These are phyloP conservation scores for Malurus cyaneus DNA, from an alignment of 2,113 vertebrate genomes.

Conservation along the genomic window DNA sequence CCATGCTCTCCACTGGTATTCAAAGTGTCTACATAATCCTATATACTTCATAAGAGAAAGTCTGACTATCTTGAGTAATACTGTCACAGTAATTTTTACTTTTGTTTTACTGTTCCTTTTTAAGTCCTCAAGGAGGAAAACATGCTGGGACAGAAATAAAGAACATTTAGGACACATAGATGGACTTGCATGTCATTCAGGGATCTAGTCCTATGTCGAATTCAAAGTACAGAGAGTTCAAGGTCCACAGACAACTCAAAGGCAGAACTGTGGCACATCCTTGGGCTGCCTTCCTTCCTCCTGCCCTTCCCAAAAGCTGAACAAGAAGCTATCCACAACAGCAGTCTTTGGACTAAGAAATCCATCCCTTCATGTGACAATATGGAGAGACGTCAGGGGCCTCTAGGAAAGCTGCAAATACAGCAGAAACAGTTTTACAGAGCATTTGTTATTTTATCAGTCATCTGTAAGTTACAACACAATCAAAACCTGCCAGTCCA, in stretches of 20 bases:
- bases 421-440: background rate
- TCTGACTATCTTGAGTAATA: background rate
- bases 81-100: background rate
- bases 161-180: background rate
- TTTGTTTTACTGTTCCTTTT: background rate
- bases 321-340: background rate
- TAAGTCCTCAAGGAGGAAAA: background rate
- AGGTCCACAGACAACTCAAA: background rate
- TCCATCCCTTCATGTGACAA: background rate
- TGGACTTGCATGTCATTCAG: background rate
- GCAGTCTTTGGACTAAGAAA: background rate
- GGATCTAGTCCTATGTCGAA: background rate
- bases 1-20: background rate
- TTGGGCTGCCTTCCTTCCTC: background rate
- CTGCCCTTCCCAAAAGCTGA: background rate
- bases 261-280: background rate
- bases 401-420: background rate
- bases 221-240: background rate
- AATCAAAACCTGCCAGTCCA: background rate
- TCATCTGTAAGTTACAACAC: background rate
- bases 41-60: background rate
- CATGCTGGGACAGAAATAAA: background rate
- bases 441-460: background rate
- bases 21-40: background rate
- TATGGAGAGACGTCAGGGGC: background rate